A percentile compares a stretch with the other conserved stretches of the same genome.
These are phyloP conservation scores for Amniataba percoides DNA, from an alignment of 2,797 vertebrate species.

Conservation along the genomic window DNA sequence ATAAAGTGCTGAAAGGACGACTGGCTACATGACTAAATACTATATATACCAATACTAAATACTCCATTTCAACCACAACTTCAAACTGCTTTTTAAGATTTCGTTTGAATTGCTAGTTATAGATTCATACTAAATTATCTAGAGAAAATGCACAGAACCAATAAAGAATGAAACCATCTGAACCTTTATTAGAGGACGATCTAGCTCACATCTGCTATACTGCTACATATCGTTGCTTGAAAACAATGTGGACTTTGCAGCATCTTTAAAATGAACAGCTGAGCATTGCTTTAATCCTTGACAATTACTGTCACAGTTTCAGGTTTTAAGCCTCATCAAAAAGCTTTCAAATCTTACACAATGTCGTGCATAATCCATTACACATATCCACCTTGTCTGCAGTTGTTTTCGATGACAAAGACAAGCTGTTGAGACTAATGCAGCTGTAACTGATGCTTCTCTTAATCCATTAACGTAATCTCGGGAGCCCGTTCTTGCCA, in stretches of 20 bases:
- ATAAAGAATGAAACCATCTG: not conserved
- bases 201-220: not conserved
- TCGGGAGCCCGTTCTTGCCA: slow-evolving; percentile 27
- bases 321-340: not conserved
- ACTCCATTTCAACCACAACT: not conserved
- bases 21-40: not conserved
- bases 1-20: not conserved
- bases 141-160: not conserved
- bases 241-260: not conserved
- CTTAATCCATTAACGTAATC: slow-evolving; percentile 48
- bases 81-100: not conserved
- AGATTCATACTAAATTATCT: not conserved
- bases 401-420: slow-evolving; percentile 30
- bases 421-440: slow-evolving; percentile 13
- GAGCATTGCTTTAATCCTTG: too few relatives aligned
- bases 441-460: slow-evolving; percentile 44
- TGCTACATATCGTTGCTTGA: not conserved
- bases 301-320: not conserved
- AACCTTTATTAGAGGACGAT: not conserved
- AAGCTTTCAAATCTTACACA: not conserved
- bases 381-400: slow-evolving; percentile 11
- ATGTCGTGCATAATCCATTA: slow-evolving; percentile 1
- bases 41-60: too few relatives aligned
- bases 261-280: not conserved
- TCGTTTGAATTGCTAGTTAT: slow-evolving; percentile 9